Evolutionary conservation across 2,888 invertebrate genomes (phyloP), one percentile per base, ranked within the genome.

Genomic region (Pedicia rivosa): DNA sequence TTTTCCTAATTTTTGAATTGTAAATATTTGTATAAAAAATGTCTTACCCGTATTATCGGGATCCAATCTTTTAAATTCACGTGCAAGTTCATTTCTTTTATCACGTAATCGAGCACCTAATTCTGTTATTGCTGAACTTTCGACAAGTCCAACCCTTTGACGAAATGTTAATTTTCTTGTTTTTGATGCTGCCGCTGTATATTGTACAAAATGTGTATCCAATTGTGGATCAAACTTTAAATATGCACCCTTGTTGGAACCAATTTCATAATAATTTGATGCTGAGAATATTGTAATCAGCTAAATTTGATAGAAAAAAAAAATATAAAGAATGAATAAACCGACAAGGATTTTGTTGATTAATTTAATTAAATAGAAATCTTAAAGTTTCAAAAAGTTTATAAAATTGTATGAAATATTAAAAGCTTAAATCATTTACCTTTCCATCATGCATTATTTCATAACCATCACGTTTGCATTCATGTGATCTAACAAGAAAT

Each of bases 221-320:
- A 86, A 62, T 17, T 79, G 72, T 8, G 77, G 75, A 14, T 78
- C 78, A 25, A 88, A 65, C 55, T 86, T 87, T 49, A 91, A 66
- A 54, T 90, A 94, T 1, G 92, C 92, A 0, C 91, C 92, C 50
- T 87, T 83, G 58, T 91, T 91, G 24, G 87, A 88, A 5, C 90
- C 91, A 43, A 84, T 68, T 53, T 91, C 91, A 62, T 94, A 94
- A 60, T 94, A 94, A 62, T 91, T 92, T n/a, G 92, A 92, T 3
- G 92, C 92, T 2, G 92, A 92, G 63, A 94, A 94, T 47, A 94
- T 81, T 29, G 92, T 92, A 50, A 94, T 74, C 36, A 88, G 82
- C 87, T 87, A 61, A 2, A 25, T n/a, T n/a, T n/a, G n/a, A n/a
- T n/a, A n/a, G n/a, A n/a, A n/a, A n/a, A n/a, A n/a, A n/a, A n/a